A percentile compares a stretch with the other conserved stretches of the same genome.
These are phyloP conservation scores for Epizoanthus rinbou DNA, from an alignment of 92 coral and sea anemone genomes.

Conservation along the genomic window DNA sequence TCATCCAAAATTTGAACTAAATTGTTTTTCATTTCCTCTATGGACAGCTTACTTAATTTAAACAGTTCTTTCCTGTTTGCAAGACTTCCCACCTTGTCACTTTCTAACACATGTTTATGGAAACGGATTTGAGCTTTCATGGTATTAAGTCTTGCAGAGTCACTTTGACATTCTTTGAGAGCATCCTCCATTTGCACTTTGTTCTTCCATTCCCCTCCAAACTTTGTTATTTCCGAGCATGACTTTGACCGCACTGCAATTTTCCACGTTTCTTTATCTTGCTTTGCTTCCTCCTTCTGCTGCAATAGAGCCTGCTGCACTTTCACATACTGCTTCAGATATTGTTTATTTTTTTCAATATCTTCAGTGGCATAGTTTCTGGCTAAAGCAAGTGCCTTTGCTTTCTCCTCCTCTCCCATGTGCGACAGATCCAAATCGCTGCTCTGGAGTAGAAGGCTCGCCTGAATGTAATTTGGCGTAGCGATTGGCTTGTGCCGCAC, in stretches of 20 bases:
- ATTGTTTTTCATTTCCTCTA: slow-evolving; percentile 39
- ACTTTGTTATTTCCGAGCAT: slow-evolving; percentile 6
- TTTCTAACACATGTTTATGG: slow-evolving; percentile 14
- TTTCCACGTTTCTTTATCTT: slow-evolving; percentile 13
- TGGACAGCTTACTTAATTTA: slow-evolving; percentile 31
- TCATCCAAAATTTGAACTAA: slow-evolving; percentile 39
- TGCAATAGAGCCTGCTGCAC: slow-evolving; percentile 12
- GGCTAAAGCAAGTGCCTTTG: slow-evolving; percentile 5
- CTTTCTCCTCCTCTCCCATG: not conserved
- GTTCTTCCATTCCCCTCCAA: slow-evolving; percentile 20
- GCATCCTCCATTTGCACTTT: not conserved
- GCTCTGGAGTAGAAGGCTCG: slow-evolving; percentile 27
- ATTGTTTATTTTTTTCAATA: not conserved
- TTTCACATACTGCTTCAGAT: slow-evolving; percentile 3
- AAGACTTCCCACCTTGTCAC: slow-evolving; percentile 9
- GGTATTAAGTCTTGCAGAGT: slow-evolving; percentile 14
- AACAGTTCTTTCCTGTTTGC: slow-evolving; percentile 37
- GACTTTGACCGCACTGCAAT: slow-evolving; percentile 10
- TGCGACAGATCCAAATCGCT: slow-evolving; percentile 23
- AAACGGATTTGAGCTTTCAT: slow-evolving; percentile 11
- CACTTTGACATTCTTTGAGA: not conserved
- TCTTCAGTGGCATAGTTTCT: slow-evolving; percentile 25
- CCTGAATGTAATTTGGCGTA: slow-evolving; percentile 16
- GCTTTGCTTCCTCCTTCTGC: slow-evolving; percentile 16
- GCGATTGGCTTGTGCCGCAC: slow-evolving; percentile 13